Evolutionary conservation across 2,797 vertebrate species (phyloP), one percentile per base, ranked within the genome.

Genomic region (Dromococcyx pavoninus): DNA sequence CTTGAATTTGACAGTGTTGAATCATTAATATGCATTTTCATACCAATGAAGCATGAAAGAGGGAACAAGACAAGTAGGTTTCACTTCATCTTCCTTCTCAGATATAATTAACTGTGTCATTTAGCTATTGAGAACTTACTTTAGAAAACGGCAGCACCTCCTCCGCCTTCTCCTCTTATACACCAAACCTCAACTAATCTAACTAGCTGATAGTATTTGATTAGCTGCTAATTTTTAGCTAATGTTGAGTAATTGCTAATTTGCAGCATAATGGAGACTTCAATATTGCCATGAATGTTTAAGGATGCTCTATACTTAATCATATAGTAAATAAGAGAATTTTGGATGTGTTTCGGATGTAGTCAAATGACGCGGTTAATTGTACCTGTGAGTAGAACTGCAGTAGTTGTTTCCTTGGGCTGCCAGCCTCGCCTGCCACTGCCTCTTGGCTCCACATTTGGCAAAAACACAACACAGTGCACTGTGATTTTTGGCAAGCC

Each of bases 1-100:
- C 54, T 88, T 94, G 57, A 37, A 17, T 81, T 86, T 92, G 66
- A 53, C 7, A 32, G 28, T 22, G 25, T 67, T 84, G 82, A 88
- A 33, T 44, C 3, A 46, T 76, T 75, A 74, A 46, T 93, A 95
- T 94, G 85, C 65, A 35, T 94, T 95, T 93, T 91, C 39, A 44
- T 71, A 60, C 33, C 71, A 64, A 0, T 64, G 51, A 91, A 53
- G 44, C 37, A n/a, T 64, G 37, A 32, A 86, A 83, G 61, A 81
- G 54, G 57, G 48, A 92, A 65, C 21, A 80, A 85, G 62, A 79
- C 64, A 86, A 90, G 54, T 15, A 58, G 61, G 35, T 83, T 89
- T 65, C 88, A 78, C 25, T 87, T 91, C 79, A 67, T n/a, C 73
- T 94, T 94, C 43, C 44, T 64, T 93, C 74, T 89, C 58, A 57